Evolutionary conservation across 2,888 invertebrate species (phyloP), one percentile per base, ranked within the genome.

Genomic region (Furcula furcula): DNA sequence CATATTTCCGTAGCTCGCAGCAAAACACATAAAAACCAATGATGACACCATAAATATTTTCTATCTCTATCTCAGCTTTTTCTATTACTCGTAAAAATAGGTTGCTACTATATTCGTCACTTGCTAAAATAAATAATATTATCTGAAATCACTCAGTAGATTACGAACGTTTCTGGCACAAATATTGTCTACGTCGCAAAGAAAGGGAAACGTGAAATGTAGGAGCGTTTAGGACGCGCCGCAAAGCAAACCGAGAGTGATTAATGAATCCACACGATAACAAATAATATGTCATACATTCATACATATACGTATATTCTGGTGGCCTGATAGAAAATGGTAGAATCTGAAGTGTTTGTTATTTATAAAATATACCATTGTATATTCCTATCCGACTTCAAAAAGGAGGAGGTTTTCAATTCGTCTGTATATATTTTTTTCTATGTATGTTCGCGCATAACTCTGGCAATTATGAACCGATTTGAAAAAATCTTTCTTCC

Each of bases 241-340:
- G 55, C 60, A 59, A 63, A 60, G 57, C 56, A 57, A 60, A 54
- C 64, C 60, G 31, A 23, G 45, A n/a, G 65, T 79, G 79, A 81
- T 80, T 78, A 80, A 81, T 80, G 76, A 72, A 53, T 58, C 61
- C 62, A 41, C 60, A 61, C 68, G 65, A 69, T 76, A 76, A 73
- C 76, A 75, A 75, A 78, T n/a, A 75, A 78, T 75, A 73, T 75
- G 63, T 67, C 62, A 42, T n/a, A n/a, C n/a, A n/a, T n/a, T n/a
- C 55, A 53, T 46, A 49, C 59, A 58, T 54, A 50, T 39, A 54
- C 52, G 55, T 62, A n/a, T 62, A 57, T 60, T 55, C 49, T 46
- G 57, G 46, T 39, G 32, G 33, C 40, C 33, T 27, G 7, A 36
- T 37, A 36, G 42, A 34, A 49, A 55, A 46, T 43, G 40, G 42